Evolutionary conservation across 2,113 vertebrate genomes (phyloP).

Genomic region (Maccullochella peelii): DNA sequence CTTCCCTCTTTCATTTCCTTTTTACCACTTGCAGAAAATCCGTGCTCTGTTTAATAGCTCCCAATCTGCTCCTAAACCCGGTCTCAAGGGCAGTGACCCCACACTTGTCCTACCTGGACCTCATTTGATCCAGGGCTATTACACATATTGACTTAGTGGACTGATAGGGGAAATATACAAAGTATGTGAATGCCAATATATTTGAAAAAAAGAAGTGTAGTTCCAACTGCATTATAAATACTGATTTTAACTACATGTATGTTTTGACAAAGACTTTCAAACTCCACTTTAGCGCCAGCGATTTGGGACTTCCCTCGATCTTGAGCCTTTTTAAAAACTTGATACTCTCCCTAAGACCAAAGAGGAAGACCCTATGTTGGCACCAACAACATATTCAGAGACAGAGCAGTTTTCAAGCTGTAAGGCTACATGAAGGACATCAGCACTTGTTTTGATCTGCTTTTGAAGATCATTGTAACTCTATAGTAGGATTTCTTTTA

Average conservation of each 20-base stretch:
- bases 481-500: neutral
- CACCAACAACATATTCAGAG: neutral
- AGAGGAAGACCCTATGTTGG: neutral
- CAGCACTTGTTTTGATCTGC: constrained; percentile 5
- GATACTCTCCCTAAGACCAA: neutral
- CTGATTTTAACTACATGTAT: neutral
- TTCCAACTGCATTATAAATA: neutral
- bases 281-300: neutral
- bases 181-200: neutral
- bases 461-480: constrained; percentile 26
- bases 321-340: neutral
- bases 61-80: constrained; percentile 42
- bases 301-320: neutral
- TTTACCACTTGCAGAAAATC: constrained; percentile 65
- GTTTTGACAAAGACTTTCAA: neutral
- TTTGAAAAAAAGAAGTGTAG: neutral
- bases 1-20: constrained; percentile 37
- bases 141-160: constrained; percentile 4
- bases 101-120: constrained; percentile 30
- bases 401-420: neutral
- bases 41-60: constrained; percentile 56
- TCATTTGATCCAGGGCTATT: constrained; percentile 27
- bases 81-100: constrained; percentile 36
- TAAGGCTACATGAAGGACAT: neutral
- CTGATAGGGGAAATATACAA: constrained; percentile 6